A percentile compares a stretch with the other conserved stretches of the same genome.
Evolutionary conservation across 2,113 vertebrate genomes (phyloP).

Genomic region (Puffinus mauretanicus): DNA sequence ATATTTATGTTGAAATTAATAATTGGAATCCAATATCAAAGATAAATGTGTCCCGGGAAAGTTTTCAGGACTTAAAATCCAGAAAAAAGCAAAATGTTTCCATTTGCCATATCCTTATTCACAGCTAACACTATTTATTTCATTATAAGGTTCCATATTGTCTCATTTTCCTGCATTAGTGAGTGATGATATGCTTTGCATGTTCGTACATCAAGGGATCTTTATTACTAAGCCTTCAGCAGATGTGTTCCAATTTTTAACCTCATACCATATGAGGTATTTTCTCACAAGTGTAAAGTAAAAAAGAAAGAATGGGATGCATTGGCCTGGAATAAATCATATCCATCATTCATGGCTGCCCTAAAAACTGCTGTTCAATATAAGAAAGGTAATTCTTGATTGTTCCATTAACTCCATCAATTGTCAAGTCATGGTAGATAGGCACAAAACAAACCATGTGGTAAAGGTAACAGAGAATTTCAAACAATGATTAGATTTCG

Average conservation of each 20-base stretch:
- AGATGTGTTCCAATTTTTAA: neutral
- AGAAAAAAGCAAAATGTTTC: neutral
- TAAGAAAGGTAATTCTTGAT: constrained; percentile 4
- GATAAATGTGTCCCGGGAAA: neutral
- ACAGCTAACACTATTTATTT: neutral
- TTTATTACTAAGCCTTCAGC: neutral
- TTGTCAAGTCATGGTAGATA: neutral
- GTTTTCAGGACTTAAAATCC: neutral
- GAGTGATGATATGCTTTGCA: neutral
- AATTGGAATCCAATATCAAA: neutral
- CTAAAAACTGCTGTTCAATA: neutral
- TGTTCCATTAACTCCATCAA: neutral
- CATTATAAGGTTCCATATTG: neutral
- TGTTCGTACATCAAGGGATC: neutral
- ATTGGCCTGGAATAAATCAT: neutral
- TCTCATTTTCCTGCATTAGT: neutral
- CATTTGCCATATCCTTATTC: neutral
- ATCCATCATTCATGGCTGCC: neutral
- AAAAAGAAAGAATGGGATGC: neutral
- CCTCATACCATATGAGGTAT: too few species aligned
- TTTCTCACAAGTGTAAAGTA: neutral
- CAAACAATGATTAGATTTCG: neutral
- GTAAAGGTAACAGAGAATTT: neutral
- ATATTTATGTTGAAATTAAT: neutral
- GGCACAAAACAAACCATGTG: neutral